Conservation (phyloP, 2,888 invertebrate genomes). For the Acronicta aceris region DNA sequence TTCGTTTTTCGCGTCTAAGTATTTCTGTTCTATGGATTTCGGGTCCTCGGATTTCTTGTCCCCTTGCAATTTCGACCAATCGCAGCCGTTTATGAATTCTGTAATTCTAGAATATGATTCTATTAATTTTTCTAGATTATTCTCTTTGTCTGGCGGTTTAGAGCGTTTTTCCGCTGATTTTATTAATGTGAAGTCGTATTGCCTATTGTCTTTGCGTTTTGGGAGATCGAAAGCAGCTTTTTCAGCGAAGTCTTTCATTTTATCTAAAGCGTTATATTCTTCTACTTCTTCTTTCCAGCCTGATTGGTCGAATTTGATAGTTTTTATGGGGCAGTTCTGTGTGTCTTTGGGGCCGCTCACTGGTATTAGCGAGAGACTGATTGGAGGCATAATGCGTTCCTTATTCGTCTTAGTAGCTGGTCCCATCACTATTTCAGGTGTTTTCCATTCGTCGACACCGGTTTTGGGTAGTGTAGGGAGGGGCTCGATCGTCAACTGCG, state of each 20-base stretch:
- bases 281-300: constrained; percentile 77
- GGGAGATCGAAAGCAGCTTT: constrained; percentile 85
- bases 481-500: constrained; percentile 85
- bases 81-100: constrained; percentile 86
- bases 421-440: constrained; percentile 78
- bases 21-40: constrained; percentile 80
- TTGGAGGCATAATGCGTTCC: constrained; percentile 83
- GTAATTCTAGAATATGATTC: constrained; percentile 85
- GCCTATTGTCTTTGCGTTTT: constrained; percentile 71
- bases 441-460: constrained; percentile 75
- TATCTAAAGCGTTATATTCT: constrained; percentile 86
- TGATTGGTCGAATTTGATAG: constrained; percentile 73
- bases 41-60: constrained; percentile 76
- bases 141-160: constrained; percentile 74
- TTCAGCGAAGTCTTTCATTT: constrained; percentile 87
- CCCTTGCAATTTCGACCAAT: constrained; percentile 80
- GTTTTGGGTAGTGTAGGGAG: constrained; percentile 73
- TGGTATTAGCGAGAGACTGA: constrained; percentile 84
- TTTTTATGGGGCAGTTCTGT: constrained; percentile 75
- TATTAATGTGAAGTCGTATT: constrained; percentile 52
- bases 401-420: constrained; percentile 72
- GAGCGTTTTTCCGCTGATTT: constrained; percentile 68
- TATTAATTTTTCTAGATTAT: constrained; percentile 80
- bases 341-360: constrained; percentile 77
- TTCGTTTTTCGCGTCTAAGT: constrained; percentile 85